Percentiles rank a stretch among this genome's conserved stretches.
phyloP scores from a whole-genome alignment of 2,888 invertebrate species.

The Anthoptus insignis region DNA sequence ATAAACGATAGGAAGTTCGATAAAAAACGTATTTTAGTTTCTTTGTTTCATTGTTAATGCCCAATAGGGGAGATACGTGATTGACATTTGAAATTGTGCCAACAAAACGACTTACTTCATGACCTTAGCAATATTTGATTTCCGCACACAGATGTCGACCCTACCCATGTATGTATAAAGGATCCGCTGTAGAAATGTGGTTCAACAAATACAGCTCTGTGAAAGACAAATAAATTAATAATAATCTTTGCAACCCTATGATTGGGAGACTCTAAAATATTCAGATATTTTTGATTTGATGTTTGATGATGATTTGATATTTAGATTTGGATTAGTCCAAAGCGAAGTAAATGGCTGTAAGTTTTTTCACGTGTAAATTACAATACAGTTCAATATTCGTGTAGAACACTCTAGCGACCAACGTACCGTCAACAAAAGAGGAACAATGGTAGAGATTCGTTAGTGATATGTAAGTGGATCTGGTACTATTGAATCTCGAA shows the following conservation, averaged over 20 bases:
- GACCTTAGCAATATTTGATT: not conserved
- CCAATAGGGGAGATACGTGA: constrained; percentile 1
- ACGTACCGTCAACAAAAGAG: constrained; percentile 26
- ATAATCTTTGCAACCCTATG: no score
- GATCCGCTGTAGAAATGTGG: no score
- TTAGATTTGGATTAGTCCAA: no score
- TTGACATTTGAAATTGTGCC: not conserved
- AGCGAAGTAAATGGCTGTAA: not conserved
- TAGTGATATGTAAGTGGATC: constrained; percentile 29
- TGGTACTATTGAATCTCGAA: constrained; percentile 6
- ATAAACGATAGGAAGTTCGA: constrained; percentile 8
- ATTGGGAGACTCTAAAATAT: no score
- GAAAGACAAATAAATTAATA: no score
- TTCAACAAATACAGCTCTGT: no score
- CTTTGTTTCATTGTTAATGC: constrained; percentile 9
- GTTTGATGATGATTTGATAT: not conserved
- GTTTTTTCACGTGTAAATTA: constrained; percentile 1
- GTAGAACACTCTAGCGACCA: not conserved
- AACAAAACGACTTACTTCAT: not conserved
- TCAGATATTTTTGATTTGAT: not conserved
- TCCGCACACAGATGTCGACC: no score
- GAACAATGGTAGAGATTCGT: constrained; percentile 34
- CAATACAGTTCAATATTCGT: constrained; percentile 21
- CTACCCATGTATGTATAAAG: no score
- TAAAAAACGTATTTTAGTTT: constrained; percentile 8